A percentile compares a stretch with the other conserved stretches of the same genome.
Evolutionary conservation across 2,113 vertebrate genomes (phyloP).

Genomic region (Cavia porcellus): DNA sequence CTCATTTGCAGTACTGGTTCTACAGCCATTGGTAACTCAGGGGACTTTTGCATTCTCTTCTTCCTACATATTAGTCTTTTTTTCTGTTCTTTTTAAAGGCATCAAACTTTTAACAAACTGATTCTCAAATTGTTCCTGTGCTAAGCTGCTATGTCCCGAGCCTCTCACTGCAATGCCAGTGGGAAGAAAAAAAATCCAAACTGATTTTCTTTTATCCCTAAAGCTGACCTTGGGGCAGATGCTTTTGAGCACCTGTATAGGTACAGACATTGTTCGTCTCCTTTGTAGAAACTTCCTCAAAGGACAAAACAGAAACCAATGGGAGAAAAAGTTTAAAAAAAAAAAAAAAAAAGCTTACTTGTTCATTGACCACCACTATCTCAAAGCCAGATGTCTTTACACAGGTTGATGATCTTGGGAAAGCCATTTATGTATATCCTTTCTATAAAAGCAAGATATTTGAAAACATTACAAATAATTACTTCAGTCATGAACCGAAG

Average conservation of each 20-base stretch:
- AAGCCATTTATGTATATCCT: constrained; percentile 38
- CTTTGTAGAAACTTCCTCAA: neutral
- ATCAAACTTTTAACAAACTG: constrained; percentile 71
- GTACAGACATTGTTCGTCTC: neutral
- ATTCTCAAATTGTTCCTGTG: constrained; percentile 21
- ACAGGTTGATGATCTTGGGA: neutral
- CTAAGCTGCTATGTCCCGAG: neutral
- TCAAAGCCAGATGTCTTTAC: constrained; percentile 42
- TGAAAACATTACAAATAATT: constrained; percentile 75
- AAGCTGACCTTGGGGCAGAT: neutral
- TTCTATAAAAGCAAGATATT: constrained; percentile 56
- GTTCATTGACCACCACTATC: constrained; percentile 44
- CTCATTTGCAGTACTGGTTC: constrained; percentile 77
- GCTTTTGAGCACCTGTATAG: neutral
- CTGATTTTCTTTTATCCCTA: constrained; percentile 19
- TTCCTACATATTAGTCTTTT: constrained; percentile 65
- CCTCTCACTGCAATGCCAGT: neutral
- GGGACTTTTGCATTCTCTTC: constrained; percentile 67
- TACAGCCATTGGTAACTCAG: constrained; percentile 70
- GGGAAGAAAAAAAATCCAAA: neutral
- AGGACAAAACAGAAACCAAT: neutral
- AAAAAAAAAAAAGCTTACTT: neutral
- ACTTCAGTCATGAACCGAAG: constrained; percentile 57
- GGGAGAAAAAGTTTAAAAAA: neutral
- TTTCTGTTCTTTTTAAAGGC: constrained; percentile 69